Evolutionary conservation across 2,888 invertebrate genomes (phyloP).

Genomic region (Hartigia nigra): DNA sequence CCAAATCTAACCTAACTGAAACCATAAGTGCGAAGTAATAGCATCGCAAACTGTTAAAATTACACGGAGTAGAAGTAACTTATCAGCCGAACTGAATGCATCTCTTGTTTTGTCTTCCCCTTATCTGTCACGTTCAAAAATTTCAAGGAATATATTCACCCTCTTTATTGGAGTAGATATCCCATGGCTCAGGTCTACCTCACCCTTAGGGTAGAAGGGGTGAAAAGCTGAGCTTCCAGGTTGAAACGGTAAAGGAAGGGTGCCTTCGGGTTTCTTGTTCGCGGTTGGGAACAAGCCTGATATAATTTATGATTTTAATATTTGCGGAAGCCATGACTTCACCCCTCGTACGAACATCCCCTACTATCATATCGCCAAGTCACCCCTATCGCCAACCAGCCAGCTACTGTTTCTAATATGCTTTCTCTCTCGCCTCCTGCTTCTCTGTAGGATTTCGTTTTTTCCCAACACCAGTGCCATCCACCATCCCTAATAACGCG

Average conservation of each 20-base stretch:
- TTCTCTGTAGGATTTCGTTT: conserved; percentile 14
- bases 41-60: background rate
- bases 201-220: background rate
- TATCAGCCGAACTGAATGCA: background rate
- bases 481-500: background rate
- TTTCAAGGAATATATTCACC: conserved; percentile 27
- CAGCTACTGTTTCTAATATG: conserved; percentile 18
- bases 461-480: conserved; percentile 5
- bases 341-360: conserved; percentile 2
- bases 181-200: background rate
- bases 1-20: background rate
- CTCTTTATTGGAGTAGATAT: conserved; percentile 28
- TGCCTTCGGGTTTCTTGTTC: background rate
- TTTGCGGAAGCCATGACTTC: conserved; percentile 15
- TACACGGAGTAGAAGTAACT: background rate
- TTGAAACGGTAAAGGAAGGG: background rate
- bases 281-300: conserved; percentile 1
- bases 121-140: conserved; percentile 17
- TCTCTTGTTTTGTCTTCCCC: background rate
- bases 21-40: background rate
- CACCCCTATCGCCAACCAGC: background rate
- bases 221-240: background rate
- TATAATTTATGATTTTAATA: conserved; percentile 44
- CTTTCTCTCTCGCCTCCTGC: conserved; percentile 15
- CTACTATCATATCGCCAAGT: background rate